These are phyloP conservation scores for Cantharis lateralis DNA, from an alignment of 2,888 invertebrate species.

Conservation along the genomic window DNA sequence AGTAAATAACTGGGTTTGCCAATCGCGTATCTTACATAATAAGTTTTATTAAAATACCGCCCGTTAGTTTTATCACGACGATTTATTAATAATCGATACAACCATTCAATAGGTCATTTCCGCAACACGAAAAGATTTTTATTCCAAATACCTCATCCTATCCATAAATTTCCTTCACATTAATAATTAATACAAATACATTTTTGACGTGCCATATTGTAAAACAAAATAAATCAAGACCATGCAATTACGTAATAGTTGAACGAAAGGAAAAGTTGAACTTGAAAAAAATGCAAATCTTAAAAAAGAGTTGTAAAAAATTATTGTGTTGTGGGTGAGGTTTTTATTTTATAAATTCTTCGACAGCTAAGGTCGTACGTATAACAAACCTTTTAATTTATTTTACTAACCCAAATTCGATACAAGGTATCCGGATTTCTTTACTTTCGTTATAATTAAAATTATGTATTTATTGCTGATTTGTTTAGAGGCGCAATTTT, in stretches of 20 bases:
- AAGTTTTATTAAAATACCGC: slow-evolving; percentile 19
- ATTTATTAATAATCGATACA: slow-evolving; percentile 37
- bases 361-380: neutral
- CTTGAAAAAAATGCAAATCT: neutral
- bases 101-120: slow-evolving; percentile 38
- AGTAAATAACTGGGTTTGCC: neutral
- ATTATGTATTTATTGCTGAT: neutral
- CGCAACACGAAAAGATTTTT: slow-evolving; percentile 32
- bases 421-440: neutral
- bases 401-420: slow-evolving; percentile 2
- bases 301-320: neutral
- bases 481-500: neutral
- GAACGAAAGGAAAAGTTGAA: neutral
- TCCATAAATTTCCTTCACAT: neutral
- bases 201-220: neutral
- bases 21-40: neutral
- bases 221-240: neutral
- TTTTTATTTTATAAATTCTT: slow-evolving; percentile 2
- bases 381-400: neutral
- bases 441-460: neutral
- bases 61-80: slow-evolving; percentile 31
- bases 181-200: neutral
- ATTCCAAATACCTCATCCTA: slow-evolving; percentile 2
- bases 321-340: slow-evolving; percentile 4
- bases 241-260: neutral